A percentile compares a stretch with the other conserved stretches of the same genome.
phyloP scores from a whole-genome alignment of 2,113 vertebrate species.

The Pluvialis apricaria region DNA sequence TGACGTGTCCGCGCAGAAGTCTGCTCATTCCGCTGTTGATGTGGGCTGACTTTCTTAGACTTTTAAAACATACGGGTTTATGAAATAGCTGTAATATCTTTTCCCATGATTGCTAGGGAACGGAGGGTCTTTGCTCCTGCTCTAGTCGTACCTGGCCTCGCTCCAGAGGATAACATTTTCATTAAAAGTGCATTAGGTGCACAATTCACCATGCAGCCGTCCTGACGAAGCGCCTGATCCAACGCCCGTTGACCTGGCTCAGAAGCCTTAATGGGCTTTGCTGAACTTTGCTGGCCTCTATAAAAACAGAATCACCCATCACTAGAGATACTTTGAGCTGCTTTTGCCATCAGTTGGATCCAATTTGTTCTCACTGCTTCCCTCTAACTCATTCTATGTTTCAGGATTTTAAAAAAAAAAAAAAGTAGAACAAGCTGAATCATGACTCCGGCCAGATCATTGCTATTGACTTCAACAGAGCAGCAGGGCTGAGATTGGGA shows the following conservation, averaged over 20 bases:
- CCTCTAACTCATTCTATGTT: not conserved
- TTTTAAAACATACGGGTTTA: conserved; percentile 20
- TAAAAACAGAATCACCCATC: not conserved
- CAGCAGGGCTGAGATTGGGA: not conserved
- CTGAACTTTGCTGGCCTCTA: not conserved
- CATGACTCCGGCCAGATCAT: not conserved
- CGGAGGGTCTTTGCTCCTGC: not conserved
- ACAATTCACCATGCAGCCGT: not conserved
- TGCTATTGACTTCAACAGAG: not conserved
- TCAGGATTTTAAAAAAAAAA: not conserved
- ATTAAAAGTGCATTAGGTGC: conserved; percentile 56
- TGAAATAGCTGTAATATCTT: conserved; percentile 48
- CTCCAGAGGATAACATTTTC: conserved; percentile 64
- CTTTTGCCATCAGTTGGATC: not conserved
- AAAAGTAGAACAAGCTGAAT: not conserved
- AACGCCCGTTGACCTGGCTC: not conserved
- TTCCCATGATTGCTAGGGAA: not conserved
- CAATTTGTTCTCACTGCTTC: not conserved
- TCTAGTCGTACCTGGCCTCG: not conserved
- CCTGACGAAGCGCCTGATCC: not conserved
- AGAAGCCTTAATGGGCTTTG: conserved; percentile 7
- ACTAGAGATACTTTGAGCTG: not conserved
- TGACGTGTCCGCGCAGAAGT: not conserved
- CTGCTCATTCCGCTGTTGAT: conserved; percentile 11
- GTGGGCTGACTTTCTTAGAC: conserved; percentile 37